Percentiles rank a stretch among this genome's conserved stretches.
Evolutionary conservation across 1,140 invertebrate genomes (phyloP).

Genomic region (Drosophila simulans): DNA sequence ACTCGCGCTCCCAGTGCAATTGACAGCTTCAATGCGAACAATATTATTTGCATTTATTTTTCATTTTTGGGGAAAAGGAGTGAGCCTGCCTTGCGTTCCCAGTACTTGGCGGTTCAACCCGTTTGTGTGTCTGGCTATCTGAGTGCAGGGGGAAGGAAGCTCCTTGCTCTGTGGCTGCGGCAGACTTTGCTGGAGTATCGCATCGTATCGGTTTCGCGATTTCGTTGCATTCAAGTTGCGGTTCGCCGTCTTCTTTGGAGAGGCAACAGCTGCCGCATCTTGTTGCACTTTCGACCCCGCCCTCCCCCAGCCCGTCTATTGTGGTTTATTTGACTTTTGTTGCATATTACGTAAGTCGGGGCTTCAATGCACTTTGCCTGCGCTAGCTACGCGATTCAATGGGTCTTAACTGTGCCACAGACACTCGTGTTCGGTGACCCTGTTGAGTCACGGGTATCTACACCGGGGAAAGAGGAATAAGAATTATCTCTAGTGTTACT

Average conservation of each 20-base stretch:
- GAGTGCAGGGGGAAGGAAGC: neutral
- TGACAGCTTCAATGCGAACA: constrained; percentile 70
- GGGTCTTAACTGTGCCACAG: constrained; percentile 64
- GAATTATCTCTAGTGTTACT: neutral
- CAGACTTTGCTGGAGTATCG: constrained; percentile 15
- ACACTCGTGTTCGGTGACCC: constrained; percentile 26
- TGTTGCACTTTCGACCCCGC: constrained; percentile 31
- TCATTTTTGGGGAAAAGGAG: constrained; percentile 24
- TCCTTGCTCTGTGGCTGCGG: constrained; percentile 19
- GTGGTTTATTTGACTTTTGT: constrained; percentile 73
- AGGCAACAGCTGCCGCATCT: constrained; percentile 37
- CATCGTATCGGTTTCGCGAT: constrained; percentile 34
- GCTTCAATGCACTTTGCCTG: constrained; percentile 46
- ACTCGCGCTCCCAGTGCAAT: constrained; percentile 46
- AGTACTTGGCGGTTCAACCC: constrained; percentile 11
- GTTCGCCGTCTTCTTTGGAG: constrained; percentile 34
- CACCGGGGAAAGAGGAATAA: neutral
- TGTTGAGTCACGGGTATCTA: constrained; percentile 10
- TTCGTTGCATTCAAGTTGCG: constrained; percentile 35
- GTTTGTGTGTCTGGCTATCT: neutral
- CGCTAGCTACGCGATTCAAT: constrained; percentile 26
- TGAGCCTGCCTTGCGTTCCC: constrained; percentile 11
- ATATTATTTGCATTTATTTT: constrained; percentile 74
- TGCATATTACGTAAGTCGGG: constrained; percentile 65
- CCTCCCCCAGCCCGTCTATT: constrained; percentile 27